Conservation (phyloP, 2,113 vertebrate genomes). For the Diphyllodes magnificus region DNA sequence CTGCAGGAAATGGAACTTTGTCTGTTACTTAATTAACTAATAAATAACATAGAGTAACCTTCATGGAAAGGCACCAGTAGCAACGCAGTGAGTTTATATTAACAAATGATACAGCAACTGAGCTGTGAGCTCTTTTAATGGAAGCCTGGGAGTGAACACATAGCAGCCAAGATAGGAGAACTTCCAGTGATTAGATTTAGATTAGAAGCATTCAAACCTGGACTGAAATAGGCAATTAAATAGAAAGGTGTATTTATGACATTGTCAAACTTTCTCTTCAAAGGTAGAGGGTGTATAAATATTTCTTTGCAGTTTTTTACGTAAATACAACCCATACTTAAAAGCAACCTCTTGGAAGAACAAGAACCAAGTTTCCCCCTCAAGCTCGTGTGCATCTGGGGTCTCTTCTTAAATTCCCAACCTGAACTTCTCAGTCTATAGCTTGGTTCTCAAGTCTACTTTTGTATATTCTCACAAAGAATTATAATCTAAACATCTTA, state of each 20-base stretch:
- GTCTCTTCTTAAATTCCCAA: not conserved
- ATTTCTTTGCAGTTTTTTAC: not conserved
- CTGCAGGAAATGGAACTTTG: slow-evolving; percentile 30
- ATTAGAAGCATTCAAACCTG: not conserved
- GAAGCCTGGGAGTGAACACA: not conserved
- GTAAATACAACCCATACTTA: not conserved
- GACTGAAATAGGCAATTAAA: not conserved
- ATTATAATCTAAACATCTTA: not conserved
- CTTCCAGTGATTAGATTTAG: not conserved
- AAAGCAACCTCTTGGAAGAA: not conserved
- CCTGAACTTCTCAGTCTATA: not conserved
- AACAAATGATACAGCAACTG: slow-evolving; percentile 18
- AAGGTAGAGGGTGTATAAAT: not conserved
- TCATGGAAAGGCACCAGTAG: slow-evolving; percentile 5
- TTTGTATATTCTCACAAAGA: not conserved
- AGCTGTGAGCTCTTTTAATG: not conserved
- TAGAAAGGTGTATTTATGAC: not conserved
- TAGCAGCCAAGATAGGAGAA: not conserved
- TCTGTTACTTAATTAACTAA: slow-evolving; percentile 58
- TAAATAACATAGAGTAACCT: slow-evolving; percentile 32
- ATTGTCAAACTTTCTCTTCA: not conserved
- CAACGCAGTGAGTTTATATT: not conserved
- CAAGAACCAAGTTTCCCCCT: not conserved
- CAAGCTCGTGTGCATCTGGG: not conserved
- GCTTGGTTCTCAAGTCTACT: not conserved